Evolutionary conservation across 2,888 invertebrate species (phyloP).

Genomic region (Girardia tigrina): DNA sequence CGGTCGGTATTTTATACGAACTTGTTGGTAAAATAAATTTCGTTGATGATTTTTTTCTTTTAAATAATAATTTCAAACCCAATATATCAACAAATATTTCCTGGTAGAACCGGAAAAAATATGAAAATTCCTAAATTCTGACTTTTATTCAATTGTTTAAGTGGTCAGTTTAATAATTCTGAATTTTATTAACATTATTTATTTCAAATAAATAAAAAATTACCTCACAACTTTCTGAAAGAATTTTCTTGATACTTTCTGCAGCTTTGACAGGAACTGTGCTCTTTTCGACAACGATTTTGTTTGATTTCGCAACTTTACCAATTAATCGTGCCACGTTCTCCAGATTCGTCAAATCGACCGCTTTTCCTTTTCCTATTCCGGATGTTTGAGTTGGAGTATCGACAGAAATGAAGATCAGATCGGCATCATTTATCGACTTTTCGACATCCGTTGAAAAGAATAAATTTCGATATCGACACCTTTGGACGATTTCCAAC

Average conservation of each 20-base stretch:
- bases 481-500: slow-evolving; percentile 73
- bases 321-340: slow-evolving; percentile 89
- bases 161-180: too few relatives aligned
- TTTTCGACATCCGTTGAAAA: slow-evolving; percentile 78
- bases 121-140: too few relatives aligned
- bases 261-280: slow-evolving; percentile 96
- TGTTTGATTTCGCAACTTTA: slow-evolving; percentile 60
- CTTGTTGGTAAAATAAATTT: too few relatives aligned
- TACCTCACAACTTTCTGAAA: slow-evolving; percentile 60
- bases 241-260: slow-evolving; percentile 86
- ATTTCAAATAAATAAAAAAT: too few relatives aligned
- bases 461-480: slow-evolving; percentile 76
- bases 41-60: too few relatives aligned
- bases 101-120: too few relatives aligned
- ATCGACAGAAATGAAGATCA: slow-evolving; percentile 96
- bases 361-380: slow-evolving; percentile 82
- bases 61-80: too few relatives aligned
- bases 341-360: slow-evolving; percentile 89
- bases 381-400: slow-evolving; percentile 95
- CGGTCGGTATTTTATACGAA: too few relatives aligned
- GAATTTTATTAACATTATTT: too few relatives aligned
- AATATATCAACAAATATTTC: too few relatives aligned
- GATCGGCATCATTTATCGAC: slow-evolving; percentile 76
- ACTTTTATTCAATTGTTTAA: too few relatives aligned
- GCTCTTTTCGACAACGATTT: slow-evolving; percentile 96